Conservation (phyloP, 2,113 vertebrate species). For the Nannospalax galili region DNA sequence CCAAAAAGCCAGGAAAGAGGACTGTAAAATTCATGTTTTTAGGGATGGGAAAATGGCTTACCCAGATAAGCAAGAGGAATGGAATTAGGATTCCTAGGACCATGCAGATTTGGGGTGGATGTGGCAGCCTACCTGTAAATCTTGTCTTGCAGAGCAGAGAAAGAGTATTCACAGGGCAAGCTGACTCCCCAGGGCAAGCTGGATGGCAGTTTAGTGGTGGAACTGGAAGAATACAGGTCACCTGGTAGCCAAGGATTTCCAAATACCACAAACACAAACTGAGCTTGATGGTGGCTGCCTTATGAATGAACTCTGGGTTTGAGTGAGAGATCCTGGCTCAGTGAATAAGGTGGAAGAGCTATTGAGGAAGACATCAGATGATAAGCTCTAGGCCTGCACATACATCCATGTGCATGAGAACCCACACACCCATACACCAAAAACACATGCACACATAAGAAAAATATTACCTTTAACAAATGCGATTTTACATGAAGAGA, state of each 20-base stretch:
- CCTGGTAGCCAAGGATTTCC: too few relatives aligned
- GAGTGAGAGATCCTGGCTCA: background rate
- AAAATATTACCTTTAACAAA: background rate
- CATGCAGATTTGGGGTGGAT: background rate
- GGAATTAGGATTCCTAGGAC: background rate
- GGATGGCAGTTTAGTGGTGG: too few relatives aligned
- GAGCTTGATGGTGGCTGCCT: too few relatives aligned
- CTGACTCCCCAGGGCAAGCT: too few relatives aligned
- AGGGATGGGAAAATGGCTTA: background rate
- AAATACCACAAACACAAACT: too few relatives aligned
- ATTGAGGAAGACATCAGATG: background rate
- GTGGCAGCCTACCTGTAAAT: background rate
- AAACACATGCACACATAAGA: background rate
- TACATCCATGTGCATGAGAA: too few relatives aligned
- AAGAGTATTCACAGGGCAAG: background rate
- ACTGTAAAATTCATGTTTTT: too few relatives aligned
- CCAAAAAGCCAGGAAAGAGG: too few relatives aligned
- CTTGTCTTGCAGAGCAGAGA: background rate
- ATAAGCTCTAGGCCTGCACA: background rate
- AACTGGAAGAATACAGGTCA: too few relatives aligned
- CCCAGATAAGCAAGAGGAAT: background rate
- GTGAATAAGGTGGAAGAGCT: background rate
- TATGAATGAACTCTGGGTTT: background rate
- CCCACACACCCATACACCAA: background rate
- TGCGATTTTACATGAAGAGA: background rate